phyloP scores from a whole-genome alignment of 2,888 invertebrate species.

The Isoperla grammatica region DNA sequence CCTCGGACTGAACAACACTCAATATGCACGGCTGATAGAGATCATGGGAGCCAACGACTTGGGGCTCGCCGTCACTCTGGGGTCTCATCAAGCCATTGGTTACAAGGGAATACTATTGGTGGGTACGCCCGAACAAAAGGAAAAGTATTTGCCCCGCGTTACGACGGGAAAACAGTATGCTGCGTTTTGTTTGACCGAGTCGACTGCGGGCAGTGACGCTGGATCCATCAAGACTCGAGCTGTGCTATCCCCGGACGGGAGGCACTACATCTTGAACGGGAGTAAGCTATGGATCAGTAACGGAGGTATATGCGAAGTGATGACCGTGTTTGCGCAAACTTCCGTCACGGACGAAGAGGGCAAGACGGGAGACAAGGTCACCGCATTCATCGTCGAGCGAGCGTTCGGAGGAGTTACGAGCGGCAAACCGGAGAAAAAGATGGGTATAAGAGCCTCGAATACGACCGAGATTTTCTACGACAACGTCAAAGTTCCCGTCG shows the following conservation, averaged over 20 bases:
- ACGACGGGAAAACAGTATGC: slow-evolving; percentile 76
- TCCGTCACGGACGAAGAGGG: slow-evolving; percentile 59
- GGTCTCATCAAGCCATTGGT: slow-evolving; percentile 96
- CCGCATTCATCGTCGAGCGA: slow-evolving; percentile 95
- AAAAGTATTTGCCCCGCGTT: slow-evolving; percentile 86
- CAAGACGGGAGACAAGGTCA: slow-evolving; percentile 60
- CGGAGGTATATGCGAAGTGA: slow-evolving; percentile 89
- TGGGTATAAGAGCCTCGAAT: slow-evolving; percentile 98
- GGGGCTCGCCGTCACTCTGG: slow-evolving; percentile 88
- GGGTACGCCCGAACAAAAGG: slow-evolving; percentile 85
- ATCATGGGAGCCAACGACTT: slow-evolving; percentile 90
- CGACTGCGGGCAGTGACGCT: slow-evolving; percentile 90
- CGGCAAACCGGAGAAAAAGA: slow-evolving; percentile 95
- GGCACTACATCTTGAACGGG: slow-evolving; percentile 90
- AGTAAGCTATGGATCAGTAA: slow-evolving; percentile 99
- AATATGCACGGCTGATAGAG: slow-evolving; percentile 90
- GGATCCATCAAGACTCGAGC: slow-evolving; percentile 79
- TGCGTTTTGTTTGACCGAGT: slow-evolving; percentile 95
- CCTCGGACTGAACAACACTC: slow-evolving; percentile 83
- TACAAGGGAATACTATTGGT: slow-evolving; percentile 91
- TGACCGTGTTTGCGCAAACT: slow-evolving; percentile 97
- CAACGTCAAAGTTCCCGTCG: slow-evolving; percentile 83
- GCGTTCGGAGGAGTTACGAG: slow-evolving; percentile 87
- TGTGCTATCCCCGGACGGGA: slow-evolving; percentile 77
- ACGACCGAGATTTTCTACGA: slow-evolving; percentile 91